A percentile compares a stretch with the other conserved stretches of the same genome.
Conservation (phyloP, 2,113 vertebrate species). For the Empidonax alnorum region DNA sequence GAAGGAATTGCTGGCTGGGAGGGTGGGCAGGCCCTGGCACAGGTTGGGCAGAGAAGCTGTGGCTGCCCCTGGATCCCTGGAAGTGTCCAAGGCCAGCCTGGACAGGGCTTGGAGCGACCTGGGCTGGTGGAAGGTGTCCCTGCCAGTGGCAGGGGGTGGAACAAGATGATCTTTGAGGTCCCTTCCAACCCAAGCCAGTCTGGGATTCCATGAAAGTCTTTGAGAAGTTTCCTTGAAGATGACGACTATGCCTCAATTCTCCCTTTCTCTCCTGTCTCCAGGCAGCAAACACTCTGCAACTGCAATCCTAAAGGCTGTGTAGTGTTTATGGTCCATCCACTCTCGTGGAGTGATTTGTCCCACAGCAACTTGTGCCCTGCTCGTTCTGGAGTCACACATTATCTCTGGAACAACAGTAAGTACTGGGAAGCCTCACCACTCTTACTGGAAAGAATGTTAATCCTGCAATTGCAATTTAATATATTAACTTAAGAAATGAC, state of each 20-base stretch:
- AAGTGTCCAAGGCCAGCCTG: accelerated
- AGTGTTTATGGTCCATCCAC: background rate
- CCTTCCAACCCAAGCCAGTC: background rate
- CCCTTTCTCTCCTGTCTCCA: background rate
- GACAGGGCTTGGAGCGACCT: accelerated
- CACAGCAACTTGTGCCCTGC: background rate
- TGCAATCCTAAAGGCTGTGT: background rate
- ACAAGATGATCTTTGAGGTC: accelerated
- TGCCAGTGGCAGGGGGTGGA: background rate
- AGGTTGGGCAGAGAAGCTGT: background rate
- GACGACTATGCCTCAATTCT: background rate
- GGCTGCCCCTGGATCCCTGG: background rate
- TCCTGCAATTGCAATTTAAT: background rate
- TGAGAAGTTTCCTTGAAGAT: background rate
- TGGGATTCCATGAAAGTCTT: accelerated
- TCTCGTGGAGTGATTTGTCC: background rate
- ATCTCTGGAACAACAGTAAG: background rate
- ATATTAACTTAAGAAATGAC: background rate
- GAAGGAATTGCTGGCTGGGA: background rate
- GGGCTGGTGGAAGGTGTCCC: accelerated
- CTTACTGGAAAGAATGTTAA: background rate
- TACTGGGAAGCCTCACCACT: background rate
- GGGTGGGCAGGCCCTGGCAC: accelerated
- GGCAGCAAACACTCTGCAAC: background rate
- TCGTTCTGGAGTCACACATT: background rate